Evolutionary conservation across 2,797 vertebrate genomes (phyloP).

Genomic region (Acanthiza pusilla): DNA sequence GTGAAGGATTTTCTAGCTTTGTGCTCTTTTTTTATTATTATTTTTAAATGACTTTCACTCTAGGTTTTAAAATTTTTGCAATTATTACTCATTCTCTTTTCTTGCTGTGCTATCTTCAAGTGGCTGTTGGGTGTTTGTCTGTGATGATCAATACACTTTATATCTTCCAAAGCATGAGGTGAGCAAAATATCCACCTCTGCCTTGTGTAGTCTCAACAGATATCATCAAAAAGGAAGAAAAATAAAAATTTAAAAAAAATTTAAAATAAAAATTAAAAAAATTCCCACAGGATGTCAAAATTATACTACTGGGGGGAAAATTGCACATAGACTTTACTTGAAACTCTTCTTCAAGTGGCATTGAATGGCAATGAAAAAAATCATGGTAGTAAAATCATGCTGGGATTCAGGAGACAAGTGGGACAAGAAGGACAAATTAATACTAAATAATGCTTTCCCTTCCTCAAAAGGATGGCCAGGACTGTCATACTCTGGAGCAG

Average conservation of each 20-base stretch:
- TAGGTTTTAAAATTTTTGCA: not conserved
- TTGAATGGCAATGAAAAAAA: not conserved
- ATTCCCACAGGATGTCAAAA: accelerated
- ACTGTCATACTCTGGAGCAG: not conserved
- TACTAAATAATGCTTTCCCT: not conserved
- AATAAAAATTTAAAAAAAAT: not conserved
- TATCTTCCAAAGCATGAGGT: not conserved
- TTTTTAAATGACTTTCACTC: not conserved
- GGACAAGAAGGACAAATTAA: not conserved
- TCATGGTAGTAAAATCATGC: not conserved
- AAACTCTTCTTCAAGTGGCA: not conserved
- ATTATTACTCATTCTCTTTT: not conserved
- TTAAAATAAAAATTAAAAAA: not conserved
- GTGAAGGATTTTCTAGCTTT: not conserved
- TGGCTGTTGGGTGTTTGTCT: not conserved
- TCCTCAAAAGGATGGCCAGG: not conserved
- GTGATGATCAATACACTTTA: not conserved
- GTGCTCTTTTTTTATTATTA: not conserved
- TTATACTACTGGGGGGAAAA: not conserved
- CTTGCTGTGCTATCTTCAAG: not conserved
- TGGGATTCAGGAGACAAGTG: not conserved
- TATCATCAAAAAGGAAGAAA: not conserved
- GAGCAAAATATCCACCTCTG: not conserved
- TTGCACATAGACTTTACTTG: not conserved
- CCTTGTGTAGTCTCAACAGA: not conserved